Evolutionary conservation across 2,797 vertebrate species (phyloP).

Genomic region (Erithacus rubecula): DNA sequence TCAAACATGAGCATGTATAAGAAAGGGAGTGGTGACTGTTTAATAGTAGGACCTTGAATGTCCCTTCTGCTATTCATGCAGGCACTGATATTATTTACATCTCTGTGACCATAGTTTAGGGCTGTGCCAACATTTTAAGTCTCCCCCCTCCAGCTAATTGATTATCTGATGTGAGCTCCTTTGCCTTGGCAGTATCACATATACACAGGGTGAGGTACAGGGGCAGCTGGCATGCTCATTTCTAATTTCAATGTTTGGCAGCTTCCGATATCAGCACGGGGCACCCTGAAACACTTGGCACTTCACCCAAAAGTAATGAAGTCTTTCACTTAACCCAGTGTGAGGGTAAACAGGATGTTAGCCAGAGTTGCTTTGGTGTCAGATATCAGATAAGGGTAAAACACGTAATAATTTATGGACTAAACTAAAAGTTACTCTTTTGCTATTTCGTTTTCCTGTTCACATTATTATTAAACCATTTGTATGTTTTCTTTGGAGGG

Average conservation of each 20-base stretch:
- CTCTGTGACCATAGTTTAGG: slow-evolving; percentile 29
- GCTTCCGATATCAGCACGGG: slow-evolving; percentile 60
- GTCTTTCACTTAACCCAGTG: slow-evolving; percentile 46
- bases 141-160: slow-evolving; percentile 59
- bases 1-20: background rate
- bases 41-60: slow-evolving; percentile 25
- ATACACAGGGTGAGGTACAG: slow-evolving; percentile 56
- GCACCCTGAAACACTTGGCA: slow-evolving; percentile 59
- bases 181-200: slow-evolving; percentile 57
- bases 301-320: slow-evolving; percentile 51
- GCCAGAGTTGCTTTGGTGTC: slow-evolving; percentile 38
- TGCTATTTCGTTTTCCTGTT: background rate
- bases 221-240: slow-evolving; percentile 62
- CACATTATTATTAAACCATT: background rate
- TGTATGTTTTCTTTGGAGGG: background rate
- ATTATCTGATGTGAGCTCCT: slow-evolving; percentile 64
- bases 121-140: slow-evolving; percentile 65
- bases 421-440: background rate
- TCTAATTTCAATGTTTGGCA: slow-evolving; percentile 69
- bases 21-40: background rate
- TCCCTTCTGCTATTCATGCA: slow-evolving; percentile 41
- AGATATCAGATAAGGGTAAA: slow-evolving; percentile 25
- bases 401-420: slow-evolving; percentile 1
- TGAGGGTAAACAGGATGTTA: slow-evolving; percentile 62
- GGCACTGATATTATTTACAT: slow-evolving; percentile 56